These are phyloP conservation scores for Agrotis segetum DNA, from an alignment of 2,888 invertebrate species.

Conservation along the genomic window DNA sequence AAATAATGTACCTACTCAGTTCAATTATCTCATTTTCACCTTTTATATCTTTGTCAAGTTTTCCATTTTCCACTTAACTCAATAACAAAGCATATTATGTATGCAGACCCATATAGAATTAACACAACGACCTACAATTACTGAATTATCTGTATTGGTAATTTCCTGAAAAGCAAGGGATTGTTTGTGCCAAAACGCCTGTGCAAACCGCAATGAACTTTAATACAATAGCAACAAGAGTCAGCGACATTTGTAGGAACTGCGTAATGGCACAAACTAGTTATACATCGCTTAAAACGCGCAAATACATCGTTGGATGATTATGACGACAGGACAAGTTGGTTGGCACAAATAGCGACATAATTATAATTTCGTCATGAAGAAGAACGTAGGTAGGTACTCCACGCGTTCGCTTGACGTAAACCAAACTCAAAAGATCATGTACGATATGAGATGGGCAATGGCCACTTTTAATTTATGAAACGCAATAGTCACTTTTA, in stretches of 20 bases:
- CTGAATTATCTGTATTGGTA: constrained; percentile 40
- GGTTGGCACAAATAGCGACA: constrained; percentile 59
- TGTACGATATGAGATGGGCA: constrained; percentile 47
- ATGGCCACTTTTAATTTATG: constrained; percentile 44
- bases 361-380: constrained; percentile 56
- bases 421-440: constrained; percentile 42
- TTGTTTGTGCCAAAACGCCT: constrained; percentile 67
- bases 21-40: constrained; percentile 20
- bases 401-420: constrained; percentile 48
- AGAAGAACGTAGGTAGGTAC: constrained; percentile 36
- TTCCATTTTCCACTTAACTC: constrained; percentile 29
- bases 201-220: constrained; percentile 67
- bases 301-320: constrained; percentile 59
- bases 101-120: constrained; percentile 30
- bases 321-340: constrained; percentile 59
- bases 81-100: constrained; percentile 43
- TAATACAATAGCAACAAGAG: constrained; percentile 67
- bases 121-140: constrained; percentile 56
- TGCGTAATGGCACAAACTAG: constrained; percentile 49
- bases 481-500: constrained; percentile 45
- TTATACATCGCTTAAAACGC: too few relatives aligned
- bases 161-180: constrained; percentile 59
- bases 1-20: constrained; percentile 19
- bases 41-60: constrained; percentile 21
- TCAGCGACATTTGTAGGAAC: constrained; percentile 61